A percentile compares a stretch with the other conserved stretches of the same genome.
These are phyloP conservation scores for Drosophila peninsularis DNA, from an alignment of 2,888 invertebrate genomes.

Conservation along the genomic window DNA sequence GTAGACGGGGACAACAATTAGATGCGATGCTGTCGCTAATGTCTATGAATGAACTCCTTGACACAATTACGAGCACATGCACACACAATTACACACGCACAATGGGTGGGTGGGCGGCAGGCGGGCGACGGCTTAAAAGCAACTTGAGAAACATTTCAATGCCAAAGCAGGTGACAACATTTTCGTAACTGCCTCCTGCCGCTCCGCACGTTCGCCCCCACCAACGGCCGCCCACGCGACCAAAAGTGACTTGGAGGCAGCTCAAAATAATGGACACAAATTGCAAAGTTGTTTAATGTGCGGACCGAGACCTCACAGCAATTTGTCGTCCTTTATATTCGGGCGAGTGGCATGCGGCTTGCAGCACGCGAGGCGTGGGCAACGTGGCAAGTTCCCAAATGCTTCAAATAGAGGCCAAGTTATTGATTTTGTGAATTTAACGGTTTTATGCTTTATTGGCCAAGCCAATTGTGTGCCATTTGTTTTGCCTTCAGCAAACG, in stretches of 20 bases:
- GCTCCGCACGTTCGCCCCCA: not conserved
- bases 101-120: not conserved
- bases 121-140: conserved; percentile 17
- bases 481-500: conserved; percentile 59
- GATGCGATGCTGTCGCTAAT: conserved; percentile 63
- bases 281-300: conserved; percentile 79
- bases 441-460: conserved; percentile 78
- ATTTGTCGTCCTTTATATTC: conserved; percentile 75
- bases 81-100: conserved; percentile 18
- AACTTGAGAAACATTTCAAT: conserved; percentile 56
- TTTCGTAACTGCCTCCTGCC: conserved; percentile 12
- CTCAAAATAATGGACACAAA: conserved; percentile 78
- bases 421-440: conserved; percentile 79
- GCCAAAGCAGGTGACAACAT: conserved; percentile 59
- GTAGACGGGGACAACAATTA: conserved; percentile 37
- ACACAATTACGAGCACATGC: conserved; percentile 69
- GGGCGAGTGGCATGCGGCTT: conserved; percentile 2
- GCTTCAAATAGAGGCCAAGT: conserved; percentile 29
- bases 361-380: not conserved
- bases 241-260: conserved; percentile 51
- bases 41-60: conserved; percentile 81
- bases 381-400: conserved; percentile 7
- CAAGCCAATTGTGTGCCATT: conserved; percentile 74
- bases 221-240: not conserved
- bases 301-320: conserved; percentile 62